Evolutionary conservation across 2,113 vertebrate genomes (phyloP), one percentile per base, ranked within the genome.

Genomic region (Tetraodon nigroviridis): DNA sequence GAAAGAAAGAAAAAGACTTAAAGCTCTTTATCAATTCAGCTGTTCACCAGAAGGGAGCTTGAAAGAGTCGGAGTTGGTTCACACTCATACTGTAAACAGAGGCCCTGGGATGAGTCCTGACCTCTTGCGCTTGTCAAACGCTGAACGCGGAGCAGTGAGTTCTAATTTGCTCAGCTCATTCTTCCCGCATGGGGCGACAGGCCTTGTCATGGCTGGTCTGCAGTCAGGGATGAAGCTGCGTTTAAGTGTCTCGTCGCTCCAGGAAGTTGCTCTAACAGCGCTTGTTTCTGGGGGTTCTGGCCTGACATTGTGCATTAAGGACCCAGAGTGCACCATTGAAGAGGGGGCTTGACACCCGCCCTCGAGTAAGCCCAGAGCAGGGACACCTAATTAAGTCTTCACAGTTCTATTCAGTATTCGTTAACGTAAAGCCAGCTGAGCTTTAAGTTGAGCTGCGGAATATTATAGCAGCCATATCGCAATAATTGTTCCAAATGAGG

Each of bases 311-410:
- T 58, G 58, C 60, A 85, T 87, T 80, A 84, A 67, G 79, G 42
- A 56, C 47, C 65, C 63, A 61, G 53, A 64, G 60, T 55, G 67
- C 63, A 20, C 40, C 58, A 78, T 67, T 46, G 67, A 67, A 73
- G 57, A 78, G 81, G 37, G 70, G 73, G 45, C 59, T 72, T 80
- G 83, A 86, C 81, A 75, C 61, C 54, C 51, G 55, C 55, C 74
- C 66, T 56, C 24, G 42, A 55, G 72, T 29, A 6, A 41, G 81
- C 81, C 79, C 37, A 47, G 20, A 75, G 86, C 81, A 61, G 70
- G 67, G 75, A 75, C 74, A 77, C 75, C 80, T 83, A 85, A 84
- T 84, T 81, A 82, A 68, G 68, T 83, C 70, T 64, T 87, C 74
- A 79, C 42, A 44, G 42, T 44, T 44, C 61, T 56, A 40, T 50